Conservation (phyloP, 2,113 vertebrate genomes). For the Lepidothrix coronata region DNA sequence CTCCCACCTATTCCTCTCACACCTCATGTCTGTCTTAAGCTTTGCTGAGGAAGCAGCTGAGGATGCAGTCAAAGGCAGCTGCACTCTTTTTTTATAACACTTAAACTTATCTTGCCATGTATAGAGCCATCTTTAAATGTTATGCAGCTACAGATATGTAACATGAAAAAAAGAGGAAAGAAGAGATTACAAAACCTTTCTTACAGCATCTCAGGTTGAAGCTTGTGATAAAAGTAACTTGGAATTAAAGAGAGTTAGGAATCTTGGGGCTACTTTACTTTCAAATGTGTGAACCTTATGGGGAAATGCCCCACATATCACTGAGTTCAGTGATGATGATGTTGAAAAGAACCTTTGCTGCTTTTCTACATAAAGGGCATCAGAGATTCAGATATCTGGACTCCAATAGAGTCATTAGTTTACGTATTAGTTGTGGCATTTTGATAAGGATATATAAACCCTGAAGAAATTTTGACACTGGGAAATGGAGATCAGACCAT, state of each 20-base stretch:
- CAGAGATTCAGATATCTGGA: neutral
- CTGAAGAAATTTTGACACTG: neutral
- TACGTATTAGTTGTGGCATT: neutral
- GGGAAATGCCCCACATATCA: neutral
- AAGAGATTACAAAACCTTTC: neutral
- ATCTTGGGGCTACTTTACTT: neutral
- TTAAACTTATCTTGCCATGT: neutral
- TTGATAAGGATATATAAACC: neutral
- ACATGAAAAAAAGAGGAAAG: neutral
- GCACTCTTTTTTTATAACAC: neutral
- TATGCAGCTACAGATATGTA: neutral
- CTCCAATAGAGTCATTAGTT: neutral
- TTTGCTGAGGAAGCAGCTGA: neutral
- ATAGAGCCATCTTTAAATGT: neutral
- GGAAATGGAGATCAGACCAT: neutral
- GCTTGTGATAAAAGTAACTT: neutral
- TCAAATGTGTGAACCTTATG: neutral
- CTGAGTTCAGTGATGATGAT: neutral
- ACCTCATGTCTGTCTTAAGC: neutral
- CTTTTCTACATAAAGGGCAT: neutral
- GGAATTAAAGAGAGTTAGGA: neutral
- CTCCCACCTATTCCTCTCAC: neutral
- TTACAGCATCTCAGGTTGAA: neutral
- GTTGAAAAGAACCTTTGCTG: neutral
- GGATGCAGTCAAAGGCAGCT: conserved; percentile 9